Base-by-base conservation (phyloP, 2,113 vertebrate species). In the Seriola rivoliana region DNA sequence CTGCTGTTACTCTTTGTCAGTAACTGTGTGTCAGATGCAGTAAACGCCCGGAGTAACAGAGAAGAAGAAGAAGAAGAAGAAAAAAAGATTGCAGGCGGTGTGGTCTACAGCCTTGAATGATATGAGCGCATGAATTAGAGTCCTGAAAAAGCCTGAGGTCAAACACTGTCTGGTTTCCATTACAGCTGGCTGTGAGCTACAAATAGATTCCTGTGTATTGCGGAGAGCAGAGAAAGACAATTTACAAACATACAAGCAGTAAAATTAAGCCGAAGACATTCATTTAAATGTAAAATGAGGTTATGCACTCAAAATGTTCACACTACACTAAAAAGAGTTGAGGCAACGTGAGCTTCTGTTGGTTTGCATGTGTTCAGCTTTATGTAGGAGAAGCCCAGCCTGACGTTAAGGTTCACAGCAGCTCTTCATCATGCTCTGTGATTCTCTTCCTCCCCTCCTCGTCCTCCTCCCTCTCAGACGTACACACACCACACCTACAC, bases 261-360 rank as follows among this genome's bases (percentile, higher is more conserved):
- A 12, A 40, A 82, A 63, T 74, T 16, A 74, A 74, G 57, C 25
- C 19, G 0, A 8, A 62, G 40, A 79, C 36, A 29, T 81, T 66
- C 29, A 63, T 74, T 69, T 77, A 70, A 68, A 87, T 82, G 75
- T 52, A 52, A 77, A 87, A 77, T 29, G 23, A 70, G 80, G 57
- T 80, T 63, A n/a, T 46, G 67, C 46, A 40, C 38, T 83, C n/a
- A 0, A 48, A 48, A 48, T 50, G 71, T 42, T 69, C 77, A 29
- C 7, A 1, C 2, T 34, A 5, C 50, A n/a, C 50, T 42, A 42
- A 59, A 29, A 66, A 9, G 34, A 38, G 19, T 0, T 2, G 2
- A 34, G 38, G 69, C 21, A 36, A 16, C 10, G n/a, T 11, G 1
- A n/a, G 17, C 23, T 52, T 65, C 5, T 25, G 2, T 29, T 68